These are phyloP conservation scores for Pelagia noctiluca DNA, from an alignment of 30 jellyfish, hydroid and myxozoan species.

Conservation along the genomic window DNA sequence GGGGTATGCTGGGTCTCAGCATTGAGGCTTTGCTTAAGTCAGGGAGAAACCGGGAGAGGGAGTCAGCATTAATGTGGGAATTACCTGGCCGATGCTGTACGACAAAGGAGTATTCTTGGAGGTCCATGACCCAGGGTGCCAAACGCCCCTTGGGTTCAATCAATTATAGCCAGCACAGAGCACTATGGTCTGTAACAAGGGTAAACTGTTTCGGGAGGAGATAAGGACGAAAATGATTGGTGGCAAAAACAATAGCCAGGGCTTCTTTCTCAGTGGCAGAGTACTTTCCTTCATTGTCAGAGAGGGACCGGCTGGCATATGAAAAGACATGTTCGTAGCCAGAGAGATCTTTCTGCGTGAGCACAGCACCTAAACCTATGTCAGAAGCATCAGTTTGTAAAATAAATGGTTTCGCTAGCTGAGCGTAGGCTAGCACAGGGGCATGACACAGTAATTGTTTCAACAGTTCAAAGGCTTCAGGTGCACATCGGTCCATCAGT, in stretches of 20 bases:
- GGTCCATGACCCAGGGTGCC: conserved; percentile 47
- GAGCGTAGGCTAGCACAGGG: conserved; percentile 53
- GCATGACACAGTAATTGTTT: conserved; percentile 29
- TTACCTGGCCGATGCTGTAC: conserved; percentile 42
- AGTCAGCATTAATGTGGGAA: conserved; percentile 68
- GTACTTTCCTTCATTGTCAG: conserved; percentile 27
- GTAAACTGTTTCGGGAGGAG: conserved; percentile 41
- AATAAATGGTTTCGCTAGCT: conserved; percentile 31
- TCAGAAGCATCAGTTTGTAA: conserved; percentile 62
- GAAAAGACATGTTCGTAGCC: conserved; percentile 48
- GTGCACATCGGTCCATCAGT: conserved; percentile 18
- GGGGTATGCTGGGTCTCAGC: neutral
- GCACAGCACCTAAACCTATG: conserved; percentile 43
- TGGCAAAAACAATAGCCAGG: conserved; percentile 42
- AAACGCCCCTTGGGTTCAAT: conserved; percentile 56
- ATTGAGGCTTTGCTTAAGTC: neutral
- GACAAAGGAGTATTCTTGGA: conserved; percentile 27
- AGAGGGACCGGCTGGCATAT: conserved; percentile 55
- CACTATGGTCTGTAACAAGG: conserved; percentile 50
- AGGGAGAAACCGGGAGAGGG: conserved; percentile 47
- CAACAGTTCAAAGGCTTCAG: conserved; percentile 32
- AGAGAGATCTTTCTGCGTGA: conserved; percentile 8
- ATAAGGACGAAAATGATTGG: conserved; percentile 33
- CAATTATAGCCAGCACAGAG: conserved; percentile 56
- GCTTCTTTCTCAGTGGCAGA: conserved; percentile 64